Evolutionary conservation across 2,797 vertebrate species (phyloP), one percentile per base, ranked within the genome.

Genomic region (Falco columbarius): DNA sequence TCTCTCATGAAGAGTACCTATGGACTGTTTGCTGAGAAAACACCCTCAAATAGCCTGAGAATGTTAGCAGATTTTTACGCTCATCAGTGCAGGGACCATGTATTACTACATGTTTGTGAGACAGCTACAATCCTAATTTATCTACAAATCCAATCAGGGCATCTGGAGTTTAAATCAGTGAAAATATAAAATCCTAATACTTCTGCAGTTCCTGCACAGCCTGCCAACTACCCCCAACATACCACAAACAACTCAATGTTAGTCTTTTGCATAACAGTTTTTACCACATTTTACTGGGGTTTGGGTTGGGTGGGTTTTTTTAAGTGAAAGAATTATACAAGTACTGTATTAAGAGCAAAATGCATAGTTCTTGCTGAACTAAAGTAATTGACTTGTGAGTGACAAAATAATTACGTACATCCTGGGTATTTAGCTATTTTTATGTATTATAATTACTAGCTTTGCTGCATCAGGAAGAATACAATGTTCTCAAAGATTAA

Each of bases 351-450:
- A 87, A 94, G 42, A 27, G 12, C 14, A 88, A 93, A 88, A 94
- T 66, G 17, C 36, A 63, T 49, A 89, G 66, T 95, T 95, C 74
- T 51, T n/a, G 19, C 42, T 74, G 85, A 94, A 91, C 72, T 92
- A 93, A 97, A 97, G 95, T 97, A 97, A 97, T 87, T 96, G 93
- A 98, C 89, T 95, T 95, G n/a, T 93, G 95, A 98, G 77, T 98
- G 98, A 97, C 96, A 97, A 92, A 96, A 92, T 96, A 96, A 97
- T 98, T 96, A 94, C 67, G 96, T 95, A 65, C 84, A 89, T 65
- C 44, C 83, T 95, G 68, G 77, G 72, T 95, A 94, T 97, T 97
- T 95, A 90, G 82, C 92, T 97, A 97, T 97, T 98, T 98, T 97
- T 97, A 94, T 94, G 79, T 61, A 77, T 96, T 87, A 73, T 96